A percentile compares a stretch with the other conserved stretches of the same genome.
phyloP scores from a whole-genome alignment of 2,888 invertebrate species.

The Lottia scabra region DNA sequence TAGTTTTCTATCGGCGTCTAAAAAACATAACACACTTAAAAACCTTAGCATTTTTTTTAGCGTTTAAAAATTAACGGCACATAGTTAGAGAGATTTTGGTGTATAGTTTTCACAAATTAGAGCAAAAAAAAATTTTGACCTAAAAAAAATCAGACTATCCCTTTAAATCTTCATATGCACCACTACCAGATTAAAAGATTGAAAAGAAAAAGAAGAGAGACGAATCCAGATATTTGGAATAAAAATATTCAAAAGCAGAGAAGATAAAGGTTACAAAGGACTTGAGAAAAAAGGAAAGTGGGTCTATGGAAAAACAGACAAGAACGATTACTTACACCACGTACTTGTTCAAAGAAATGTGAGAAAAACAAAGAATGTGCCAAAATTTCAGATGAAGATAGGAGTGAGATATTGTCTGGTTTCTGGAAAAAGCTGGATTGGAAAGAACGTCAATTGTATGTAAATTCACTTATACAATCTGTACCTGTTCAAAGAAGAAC shows the following conservation, averaged over 20 bases:
- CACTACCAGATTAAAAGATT: no score
- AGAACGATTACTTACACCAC: not conserved
- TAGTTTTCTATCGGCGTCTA: no score
- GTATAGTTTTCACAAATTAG: no score
- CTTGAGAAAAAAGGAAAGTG: not conserved
- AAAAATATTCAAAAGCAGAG: conserved; percentile 2
- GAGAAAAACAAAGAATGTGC: not conserved
- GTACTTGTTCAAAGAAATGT: not conserved
- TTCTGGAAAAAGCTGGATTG: not conserved
- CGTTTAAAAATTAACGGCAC: no score
- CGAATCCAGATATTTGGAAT: not conserved
- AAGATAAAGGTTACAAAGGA: not conserved
- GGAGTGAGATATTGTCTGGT: not conserved
- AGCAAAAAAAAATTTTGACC: no score
- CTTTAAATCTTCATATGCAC: no score
- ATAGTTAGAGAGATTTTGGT: no score
- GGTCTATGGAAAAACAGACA: not conserved
- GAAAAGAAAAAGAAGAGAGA: not conserved
- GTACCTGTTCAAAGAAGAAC: not conserved
- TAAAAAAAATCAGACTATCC: no score
- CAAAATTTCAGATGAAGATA: not conserved
- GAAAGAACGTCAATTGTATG: not conserved
- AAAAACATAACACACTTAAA: no score
- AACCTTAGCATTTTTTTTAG: no score
- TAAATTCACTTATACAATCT: not conserved